A percentile compares a stretch with the other conserved stretches of the same genome.
These are phyloP conservation scores for Echiichthys vipera DNA, from an alignment of 2,797 vertebrate species.

Conservation along the genomic window DNA sequence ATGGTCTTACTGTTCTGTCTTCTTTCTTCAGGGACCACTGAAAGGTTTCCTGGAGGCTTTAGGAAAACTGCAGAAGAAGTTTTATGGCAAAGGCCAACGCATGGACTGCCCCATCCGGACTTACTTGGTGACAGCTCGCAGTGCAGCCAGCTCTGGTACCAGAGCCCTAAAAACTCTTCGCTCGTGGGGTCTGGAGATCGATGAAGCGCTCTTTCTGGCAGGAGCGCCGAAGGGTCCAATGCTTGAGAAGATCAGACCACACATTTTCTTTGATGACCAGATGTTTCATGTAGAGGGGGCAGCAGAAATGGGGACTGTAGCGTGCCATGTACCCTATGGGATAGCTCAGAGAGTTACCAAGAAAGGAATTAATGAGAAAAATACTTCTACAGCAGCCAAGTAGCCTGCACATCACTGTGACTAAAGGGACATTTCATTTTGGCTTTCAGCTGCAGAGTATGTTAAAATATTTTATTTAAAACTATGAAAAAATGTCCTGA, in stretches of 20 bases:
- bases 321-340: conserved; percentile 90
- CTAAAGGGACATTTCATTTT: not conserved
- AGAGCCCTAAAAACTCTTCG: conserved; percentile 93
- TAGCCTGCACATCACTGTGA: conserved; percentile 21
- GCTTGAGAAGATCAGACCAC: conserved; percentile 93
- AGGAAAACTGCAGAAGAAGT: conserved; percentile 75
- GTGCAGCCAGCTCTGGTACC: conserved; percentile 93
- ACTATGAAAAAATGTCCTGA: not conserved
- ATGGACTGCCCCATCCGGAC: conserved; percentile 92
- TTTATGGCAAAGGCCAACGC: conserved; percentile 76
- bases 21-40: conserved; percentile 72
- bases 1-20: conserved; percentile 47
- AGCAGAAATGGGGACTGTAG: conserved; percentile 91
- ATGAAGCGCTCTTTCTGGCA: conserved; percentile 95
- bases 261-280: conserved; percentile 97
- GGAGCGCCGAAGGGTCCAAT: conserved; percentile 95
- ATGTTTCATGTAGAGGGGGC: conserved; percentile 96
- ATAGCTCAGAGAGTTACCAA: conserved; percentile 83
- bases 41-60: conserved; percentile 76
- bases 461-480: not conserved
- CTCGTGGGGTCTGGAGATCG: conserved; percentile 95
- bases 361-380: conserved; percentile 56
- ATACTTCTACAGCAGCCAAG: conserved; percentile 32
- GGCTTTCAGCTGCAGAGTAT: conserved; percentile 3
- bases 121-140: conserved; percentile 94